A percentile compares a stretch with the other conserved stretches of the same genome.
phyloP scores from a whole-genome alignment of 2,797 vertebrate species.

The Gadopsis marmoratus region DNA sequence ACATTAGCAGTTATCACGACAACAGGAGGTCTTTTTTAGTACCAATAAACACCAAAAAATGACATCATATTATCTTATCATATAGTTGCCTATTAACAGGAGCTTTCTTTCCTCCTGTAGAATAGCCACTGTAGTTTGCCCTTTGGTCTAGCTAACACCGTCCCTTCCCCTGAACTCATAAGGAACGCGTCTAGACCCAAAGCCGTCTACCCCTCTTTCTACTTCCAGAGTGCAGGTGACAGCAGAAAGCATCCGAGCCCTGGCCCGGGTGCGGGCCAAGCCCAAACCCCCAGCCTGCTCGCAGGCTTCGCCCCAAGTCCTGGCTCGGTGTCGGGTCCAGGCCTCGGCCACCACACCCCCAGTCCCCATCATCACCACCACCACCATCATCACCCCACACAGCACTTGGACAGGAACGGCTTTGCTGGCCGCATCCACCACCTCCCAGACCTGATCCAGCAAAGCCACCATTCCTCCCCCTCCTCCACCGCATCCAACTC shows the following conservation, averaged over 20 bases:
- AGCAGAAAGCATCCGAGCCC: conserved; percentile 86
- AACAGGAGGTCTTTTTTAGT: background rate
- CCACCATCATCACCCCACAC: conserved; percentile 80
- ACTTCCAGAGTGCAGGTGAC: conserved; percentile 98
- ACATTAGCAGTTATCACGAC: background rate
- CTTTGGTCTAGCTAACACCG: conserved; percentile 72
- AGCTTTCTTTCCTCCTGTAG: conserved; percentile 66
- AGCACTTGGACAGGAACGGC: conserved; percentile 95
- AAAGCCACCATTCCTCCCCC: conserved; percentile 98
- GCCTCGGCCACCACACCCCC: conserved; percentile 68
- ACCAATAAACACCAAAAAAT: background rate
- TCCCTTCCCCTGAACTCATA: conserved; percentile 70
- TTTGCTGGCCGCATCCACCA: conserved; percentile 97
- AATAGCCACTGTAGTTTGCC: conserved; percentile 65
- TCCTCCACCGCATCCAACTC: conserved; percentile 93
- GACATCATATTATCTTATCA: background rate
- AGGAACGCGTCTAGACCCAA: conserved; percentile 86
- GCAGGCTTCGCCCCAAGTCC: conserved; percentile 70
- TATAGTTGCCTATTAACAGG: conserved; percentile 45
- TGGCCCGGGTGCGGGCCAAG: conserved; percentile 60
- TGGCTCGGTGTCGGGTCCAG: conserved; percentile 56
- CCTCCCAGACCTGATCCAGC: conserved; percentile 99
- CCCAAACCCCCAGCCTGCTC: conserved; percentile 51
- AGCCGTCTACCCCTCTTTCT: conserved; percentile 97
- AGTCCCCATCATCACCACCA: conserved; percentile 73